Evolutionary conservation across 2,888 invertebrate genomes (phyloP).

Genomic region (Mesoligia furuncula): DNA sequence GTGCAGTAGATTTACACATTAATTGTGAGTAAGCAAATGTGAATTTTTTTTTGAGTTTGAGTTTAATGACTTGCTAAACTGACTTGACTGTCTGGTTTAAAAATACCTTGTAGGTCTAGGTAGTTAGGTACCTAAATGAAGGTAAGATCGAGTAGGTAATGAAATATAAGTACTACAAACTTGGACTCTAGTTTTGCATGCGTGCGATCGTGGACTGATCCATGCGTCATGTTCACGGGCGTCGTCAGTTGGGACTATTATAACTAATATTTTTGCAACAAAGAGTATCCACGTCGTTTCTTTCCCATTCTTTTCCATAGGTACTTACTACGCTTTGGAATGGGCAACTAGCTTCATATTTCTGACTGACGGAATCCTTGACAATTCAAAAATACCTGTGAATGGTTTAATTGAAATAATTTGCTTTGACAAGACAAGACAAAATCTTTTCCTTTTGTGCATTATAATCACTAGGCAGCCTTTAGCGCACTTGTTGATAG

Average conservation of each 20-base stretch:
- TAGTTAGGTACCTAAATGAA: background rate
- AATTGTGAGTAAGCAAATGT: constrained; percentile 10
- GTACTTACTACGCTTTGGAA: too few species aligned
- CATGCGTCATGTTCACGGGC: too few species aligned
- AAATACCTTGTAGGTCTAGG: background rate
- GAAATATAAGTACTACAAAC: background rate
- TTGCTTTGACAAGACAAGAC: background rate
- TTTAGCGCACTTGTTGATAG: background rate
- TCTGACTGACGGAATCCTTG: too few species aligned
- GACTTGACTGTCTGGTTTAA: constrained; percentile 1
- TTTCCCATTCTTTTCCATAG: too few species aligned
- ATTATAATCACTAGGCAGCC: background rate
- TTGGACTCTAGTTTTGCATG: background rate
- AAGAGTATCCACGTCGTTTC: too few species aligned
- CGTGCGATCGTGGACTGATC: too few species aligned
- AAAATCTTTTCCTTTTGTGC: background rate
- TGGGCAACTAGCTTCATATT: too few species aligned
- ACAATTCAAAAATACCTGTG: too few species aligned
- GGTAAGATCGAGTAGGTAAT: background rate
- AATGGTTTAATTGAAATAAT: too few species aligned
- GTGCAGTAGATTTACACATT: background rate
- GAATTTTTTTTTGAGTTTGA: too few species aligned
- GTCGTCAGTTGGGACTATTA: too few species aligned
- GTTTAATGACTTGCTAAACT: constrained; percentile 23
- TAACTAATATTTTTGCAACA: too few species aligned